Base-by-base conservation (phyloP, 2,888 invertebrate species). In the Deroplatys truncata region DNA sequence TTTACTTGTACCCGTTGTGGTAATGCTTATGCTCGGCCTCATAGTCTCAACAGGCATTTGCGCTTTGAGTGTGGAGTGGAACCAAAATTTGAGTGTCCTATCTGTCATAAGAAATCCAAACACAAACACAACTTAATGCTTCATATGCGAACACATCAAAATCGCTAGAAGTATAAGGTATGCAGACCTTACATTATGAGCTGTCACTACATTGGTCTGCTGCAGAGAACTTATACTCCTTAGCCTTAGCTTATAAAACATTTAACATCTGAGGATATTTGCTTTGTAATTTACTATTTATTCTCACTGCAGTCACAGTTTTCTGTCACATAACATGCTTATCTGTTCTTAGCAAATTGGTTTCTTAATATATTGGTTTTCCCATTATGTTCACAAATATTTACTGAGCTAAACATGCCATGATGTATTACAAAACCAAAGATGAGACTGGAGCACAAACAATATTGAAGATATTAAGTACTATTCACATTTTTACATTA, bases 51-150 rank as follows among this genome's bases (percentile, higher is more conserved):
- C 91, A 93, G 95, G 88, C 95, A 95, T 92, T 94, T 95, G 89
- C 94, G 94, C 90, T 95, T 95, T 92, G 95, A 95, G 92, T 95
- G 95, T 91, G 95, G 95, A 0, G 93, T 94, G 89, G 95, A 95
- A 91, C 96, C 96, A 1, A 95, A 95, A 92, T 95, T 95, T 92
- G 95, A 95, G 91, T 96, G 96, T 91, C 94, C 94, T 82, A 94
- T 95, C 91, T 96, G 96, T 92, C 95, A 95, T 92, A 95, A 95
- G 92, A 95, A 94, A 92, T 96, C 94, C 28, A 94, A 94, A 89
- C 94, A 95, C 93, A 94, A 94, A 92, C 94, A 94, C 92, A 95
- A 95, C 92, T 92, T 95, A 43, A 92, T 94, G 90, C 92, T 94
- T 35, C 95, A 95, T 91, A 94, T 94, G 93, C 92, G 93, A 91